A percentile compares a stretch with the other conserved stretches of the same genome.
phyloP scores from a whole-genome alignment of 2,797 vertebrate species.

The Micropoecilia bifurca region DNA sequence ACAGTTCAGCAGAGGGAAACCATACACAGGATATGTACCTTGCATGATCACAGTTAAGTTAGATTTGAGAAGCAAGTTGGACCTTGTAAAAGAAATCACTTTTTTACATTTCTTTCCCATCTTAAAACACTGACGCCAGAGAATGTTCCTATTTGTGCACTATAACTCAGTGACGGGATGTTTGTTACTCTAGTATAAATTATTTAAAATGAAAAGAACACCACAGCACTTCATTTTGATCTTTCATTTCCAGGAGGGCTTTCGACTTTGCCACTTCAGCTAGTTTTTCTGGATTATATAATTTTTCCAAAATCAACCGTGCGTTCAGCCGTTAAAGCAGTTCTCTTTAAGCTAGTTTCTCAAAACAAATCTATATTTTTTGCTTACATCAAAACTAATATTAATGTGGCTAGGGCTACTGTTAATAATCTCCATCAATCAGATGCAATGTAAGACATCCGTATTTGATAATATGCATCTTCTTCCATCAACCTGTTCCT shows the following conservation, averaged over 20 bases:
- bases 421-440: neutral
- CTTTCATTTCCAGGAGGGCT: neutral
- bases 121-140: neutral
- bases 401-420: neutral
- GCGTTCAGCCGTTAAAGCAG: neutral
- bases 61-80: neutral
- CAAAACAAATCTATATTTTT: neutral
- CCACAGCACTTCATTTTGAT: neutral
- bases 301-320: neutral
- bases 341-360: neutral
- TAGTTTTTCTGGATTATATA: neutral
- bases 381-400: neutral
- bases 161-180: neutral
- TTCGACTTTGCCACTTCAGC: neutral
- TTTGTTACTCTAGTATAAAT: neutral
- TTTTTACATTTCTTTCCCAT: neutral
- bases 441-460: neutral
- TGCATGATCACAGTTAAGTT: neutral
- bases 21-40: neutral
- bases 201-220: neutral
- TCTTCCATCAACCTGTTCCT: constrained; percentile 1
- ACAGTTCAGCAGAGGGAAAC: neutral
- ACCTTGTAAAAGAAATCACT: neutral
- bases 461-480: neutral
- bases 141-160: neutral